Evolutionary conservation across 1,140 invertebrate genomes (phyloP), one percentile per base, ranked within the genome.

Genomic region (Drosophila mayri): DNA sequence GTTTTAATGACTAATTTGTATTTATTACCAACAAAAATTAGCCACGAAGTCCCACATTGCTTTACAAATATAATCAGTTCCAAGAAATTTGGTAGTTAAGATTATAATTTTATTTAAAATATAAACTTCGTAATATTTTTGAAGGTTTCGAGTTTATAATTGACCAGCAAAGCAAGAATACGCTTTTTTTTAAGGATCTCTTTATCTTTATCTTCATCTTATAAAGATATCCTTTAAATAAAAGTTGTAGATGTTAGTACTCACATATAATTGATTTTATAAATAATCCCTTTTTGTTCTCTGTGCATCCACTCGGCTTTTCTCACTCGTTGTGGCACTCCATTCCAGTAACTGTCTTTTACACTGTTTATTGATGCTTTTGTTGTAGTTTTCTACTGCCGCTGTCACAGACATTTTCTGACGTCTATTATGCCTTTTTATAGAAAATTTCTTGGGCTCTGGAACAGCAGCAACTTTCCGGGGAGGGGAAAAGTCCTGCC

Each of bases 371-470:
- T 87, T 74, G 83, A 87, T 83, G 84, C 67, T 74, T 76, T 87
- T 88, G 78, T 81, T 76, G 79, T 62, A 68, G 79, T 76, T 74
- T 62, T 55, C 59, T 73, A 76, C 50, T 76, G 43, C 55, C 66
- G 71, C 83, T 87, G 84, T 49, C 76, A 67, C 75, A 79, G 83
- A 87, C 84, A 79, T 86, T 76, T 86, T 76, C 84, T 88, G 84
- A 86, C 71, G 83, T 88, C 83, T 83, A 88, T 87, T 83, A 82
- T 87, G 83, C 79, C 84, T 88, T 83, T 87, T 88, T 86, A 87
- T 88, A 86, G 82, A 81, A 71, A 81, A 67, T 86, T 81, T 78
- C 82, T 81, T 81, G 68, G 65, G 74, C 72, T 81, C 65, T 66
- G 57, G 62, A 76, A 25, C 52, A 59, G 50, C 81, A 84, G 68